Base-by-base conservation (phyloP, 2,888 invertebrate genomes). In the Cosmorhoe ocellata region DNA sequence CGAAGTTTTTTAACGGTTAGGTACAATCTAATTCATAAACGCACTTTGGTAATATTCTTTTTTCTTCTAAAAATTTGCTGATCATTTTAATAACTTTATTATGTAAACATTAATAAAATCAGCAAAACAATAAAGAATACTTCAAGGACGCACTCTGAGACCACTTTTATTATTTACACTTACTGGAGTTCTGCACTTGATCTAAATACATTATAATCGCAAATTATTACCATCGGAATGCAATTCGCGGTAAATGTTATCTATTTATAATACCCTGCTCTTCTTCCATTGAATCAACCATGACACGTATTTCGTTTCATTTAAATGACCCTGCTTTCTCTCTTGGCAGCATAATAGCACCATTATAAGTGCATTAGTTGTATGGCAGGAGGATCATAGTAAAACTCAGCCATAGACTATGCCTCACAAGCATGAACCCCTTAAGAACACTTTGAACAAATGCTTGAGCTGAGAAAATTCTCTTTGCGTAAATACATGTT, bases 291-390 rank as follows among this genome's bases (percentile, higher is more conserved):
- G 49, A 51, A 54, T 59, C 54, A 52, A 51, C 57, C 54, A 40
- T 45, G 49, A 41, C 54, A 53, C 43, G 37, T 41, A 67, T 58
- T 65, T 71, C 69, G 65, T 74, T 73, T 70, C 62, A 70, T 77
- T 77, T 72, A 73, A 75, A 77, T 67, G 70, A 73, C 69, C 73
- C 65, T 69, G 64, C 69, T 75, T 69, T 81, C 84, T 86, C 86
- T 86, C 84, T 61, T 56, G 50, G 66, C 67, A 67, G 40, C 34
- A 72, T 82, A 76, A 80, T 81, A 69, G 61, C 66, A 66, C 69
- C 73, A 88, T 88, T 88, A 87, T 84, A 86, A 82, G 76, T 63
- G 66, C 86, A 85, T 88, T 87, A 85, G 77, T 65, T 62, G 70
- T 75, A 76, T 76, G 64, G 73, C 68, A 64, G 67, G 69, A 67